Percentiles rank a stretch among this genome's conserved stretches.
Conservation (phyloP, 2,888 invertebrate genomes). For the Hesperia comma region DNA sequence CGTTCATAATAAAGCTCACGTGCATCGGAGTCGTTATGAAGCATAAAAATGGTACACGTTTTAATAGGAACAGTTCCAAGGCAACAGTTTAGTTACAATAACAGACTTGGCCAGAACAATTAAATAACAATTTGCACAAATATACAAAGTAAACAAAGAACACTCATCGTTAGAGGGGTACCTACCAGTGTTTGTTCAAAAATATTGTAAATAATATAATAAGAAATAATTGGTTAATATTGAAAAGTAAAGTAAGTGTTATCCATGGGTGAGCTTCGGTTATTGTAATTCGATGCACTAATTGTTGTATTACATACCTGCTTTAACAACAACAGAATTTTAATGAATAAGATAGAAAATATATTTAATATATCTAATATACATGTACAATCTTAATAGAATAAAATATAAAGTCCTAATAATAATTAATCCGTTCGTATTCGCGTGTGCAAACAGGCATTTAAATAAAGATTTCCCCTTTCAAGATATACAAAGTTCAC, state of each 20-base stretch:
- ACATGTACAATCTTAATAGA: too few relatives aligned
- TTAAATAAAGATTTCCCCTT: slow-evolving; percentile 14
- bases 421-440: slow-evolving; percentile 17
- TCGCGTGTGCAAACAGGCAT: not conserved
- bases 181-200: too few relatives aligned
- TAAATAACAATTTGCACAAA: slow-evolving; percentile 74
- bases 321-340: too few relatives aligned
- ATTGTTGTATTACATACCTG: too few relatives aligned
- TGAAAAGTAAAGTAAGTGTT: too few relatives aligned
- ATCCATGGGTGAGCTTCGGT: too few relatives aligned
- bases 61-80: slow-evolving; percentile 43
- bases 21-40: slow-evolving; percentile 18
- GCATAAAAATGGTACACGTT: slow-evolving; percentile 38
- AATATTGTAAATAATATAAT: too few relatives aligned
- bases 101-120: slow-evolving; percentile 58
- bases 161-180: not conserved
- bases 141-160: slow-evolving; percentile 63
- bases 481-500: slow-evolving; percentile 21
- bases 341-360: too few relatives aligned
- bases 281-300: too few relatives aligned
- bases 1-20: slow-evolving; percentile 19
- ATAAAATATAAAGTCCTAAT: too few relatives aligned
- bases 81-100: slow-evolving; percentile 44
- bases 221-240: too few relatives aligned
- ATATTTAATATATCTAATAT: too few relatives aligned